Evolutionary conservation across 37 sponge, comb jelly and placozoan genomes (phyloP).

Genomic region (Aphrocallistes beatrix): DNA sequence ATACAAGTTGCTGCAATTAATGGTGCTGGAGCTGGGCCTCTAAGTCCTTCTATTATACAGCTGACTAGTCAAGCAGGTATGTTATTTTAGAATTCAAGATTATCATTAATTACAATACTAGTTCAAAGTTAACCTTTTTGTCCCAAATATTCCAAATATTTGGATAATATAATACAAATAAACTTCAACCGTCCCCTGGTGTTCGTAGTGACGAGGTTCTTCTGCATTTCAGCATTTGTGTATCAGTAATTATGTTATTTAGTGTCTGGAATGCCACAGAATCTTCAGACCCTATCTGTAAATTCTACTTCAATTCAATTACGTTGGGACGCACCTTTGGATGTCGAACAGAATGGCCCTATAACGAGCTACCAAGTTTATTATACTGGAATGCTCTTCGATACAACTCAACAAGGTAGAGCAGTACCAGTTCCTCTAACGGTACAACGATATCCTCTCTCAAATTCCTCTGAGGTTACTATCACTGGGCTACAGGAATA

Average conservation of each 20-base stretch:
- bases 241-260: no score
- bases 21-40: not conserved
- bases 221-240: no score
- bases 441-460: no score
- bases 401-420: no score
- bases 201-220: no score
- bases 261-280: no score
- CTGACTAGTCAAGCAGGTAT: not conserved
- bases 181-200: no score
- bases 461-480: no score
- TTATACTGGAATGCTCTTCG: not conserved
- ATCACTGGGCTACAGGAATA: slow-evolving; percentile 15
- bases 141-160: not conserved
- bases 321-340: not conserved
- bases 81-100: not conserved
- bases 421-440: no score
- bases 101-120: not conserved
- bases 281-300: no score
- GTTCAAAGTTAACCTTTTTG: not conserved
- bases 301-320: not conserved
- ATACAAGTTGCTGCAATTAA: not conserved
- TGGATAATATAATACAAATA: no score
- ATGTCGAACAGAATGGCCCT: not conserved
- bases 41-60: not conserved
- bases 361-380: not conserved